A percentile compares a stretch with the other conserved stretches of the same genome.
Evolutionary conservation across 2,797 vertebrate species (phyloP).

Genomic region (Cynopterus sphinx): DNA sequence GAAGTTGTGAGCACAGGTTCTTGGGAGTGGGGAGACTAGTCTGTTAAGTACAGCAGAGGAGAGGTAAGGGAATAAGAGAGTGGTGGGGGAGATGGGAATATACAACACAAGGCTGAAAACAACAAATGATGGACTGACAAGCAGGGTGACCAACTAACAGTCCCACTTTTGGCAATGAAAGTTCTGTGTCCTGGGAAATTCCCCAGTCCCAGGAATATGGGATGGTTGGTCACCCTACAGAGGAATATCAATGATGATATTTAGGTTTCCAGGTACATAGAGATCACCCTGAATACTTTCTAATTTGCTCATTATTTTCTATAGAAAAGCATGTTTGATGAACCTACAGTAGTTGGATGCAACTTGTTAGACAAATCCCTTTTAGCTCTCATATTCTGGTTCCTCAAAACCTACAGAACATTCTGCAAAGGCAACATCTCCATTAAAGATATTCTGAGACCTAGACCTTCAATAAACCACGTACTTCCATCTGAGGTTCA

Average conservation of each 20-base stretch:
- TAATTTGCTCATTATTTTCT: background rate
- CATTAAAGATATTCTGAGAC: background rate
- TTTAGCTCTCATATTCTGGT: background rate
- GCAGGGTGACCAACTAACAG: background rate
- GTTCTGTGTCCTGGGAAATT: background rate
- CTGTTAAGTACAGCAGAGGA: background rate
- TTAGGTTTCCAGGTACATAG: background rate
- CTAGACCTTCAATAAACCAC: background rate
- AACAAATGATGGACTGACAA: background rate
- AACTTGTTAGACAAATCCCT: background rate
- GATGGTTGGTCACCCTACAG: background rate
- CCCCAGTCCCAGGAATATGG: background rate
- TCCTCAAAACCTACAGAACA: background rate
- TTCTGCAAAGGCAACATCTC: background rate
- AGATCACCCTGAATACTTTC: background rate
- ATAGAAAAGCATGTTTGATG: background rate
- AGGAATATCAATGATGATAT: background rate
- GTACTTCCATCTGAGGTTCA: background rate
- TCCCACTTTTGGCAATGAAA: background rate
- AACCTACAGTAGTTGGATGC: background rate
- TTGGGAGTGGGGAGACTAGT: background rate
- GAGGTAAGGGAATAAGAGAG: background rate
- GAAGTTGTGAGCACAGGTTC: background rate
- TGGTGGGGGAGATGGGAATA: background rate
- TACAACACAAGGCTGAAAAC: background rate